A percentile compares a stretch with the other conserved stretches of the same genome.
Evolutionary conservation across 2,797 vertebrate genomes (phyloP).

Genomic region (Leptatherina wallacei): DNA sequence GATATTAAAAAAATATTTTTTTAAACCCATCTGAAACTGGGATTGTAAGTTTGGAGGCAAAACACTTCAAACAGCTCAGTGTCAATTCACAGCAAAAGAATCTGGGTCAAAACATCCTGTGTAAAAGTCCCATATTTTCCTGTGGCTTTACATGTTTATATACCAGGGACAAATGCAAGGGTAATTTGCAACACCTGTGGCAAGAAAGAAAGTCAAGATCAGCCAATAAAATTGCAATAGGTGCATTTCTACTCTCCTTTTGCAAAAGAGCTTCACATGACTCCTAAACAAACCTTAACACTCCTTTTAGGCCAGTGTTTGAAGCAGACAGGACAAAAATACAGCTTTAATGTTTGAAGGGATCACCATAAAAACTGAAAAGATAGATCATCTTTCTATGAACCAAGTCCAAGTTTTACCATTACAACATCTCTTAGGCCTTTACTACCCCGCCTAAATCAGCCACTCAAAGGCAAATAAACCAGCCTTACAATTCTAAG

Average conservation of each 20-base stretch:
- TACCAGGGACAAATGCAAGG: no score
- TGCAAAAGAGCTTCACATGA: neutral
- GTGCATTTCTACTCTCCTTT: no score
- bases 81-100: neutral
- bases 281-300: neutral
- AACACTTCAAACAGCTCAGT: no score
- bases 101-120: neutral
- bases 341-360: slow-evolving; percentile 9
- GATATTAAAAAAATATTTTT: no score
- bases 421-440: slow-evolving; percentile 63
- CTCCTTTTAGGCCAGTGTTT: neutral
- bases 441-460: slow-evolving; percentile 26
- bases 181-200: no score
- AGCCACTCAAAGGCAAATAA: slow-evolving; percentile 47
- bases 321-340: neutral
- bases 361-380: slow-evolving; percentile 35
- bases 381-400: slow-evolving; percentile 51
- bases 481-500: slow-evolving; percentile 34
- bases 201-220: no score
- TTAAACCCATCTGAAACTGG: no score
- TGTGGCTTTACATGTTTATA: neutral
- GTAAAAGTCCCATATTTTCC: neutral
- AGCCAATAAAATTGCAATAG: no score
- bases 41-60: no score
- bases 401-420: slow-evolving; percentile 57